These are phyloP conservation scores for Serilophus lunatus DNA, from an alignment of 2,113 vertebrate species.

Conservation along the genomic window DNA sequence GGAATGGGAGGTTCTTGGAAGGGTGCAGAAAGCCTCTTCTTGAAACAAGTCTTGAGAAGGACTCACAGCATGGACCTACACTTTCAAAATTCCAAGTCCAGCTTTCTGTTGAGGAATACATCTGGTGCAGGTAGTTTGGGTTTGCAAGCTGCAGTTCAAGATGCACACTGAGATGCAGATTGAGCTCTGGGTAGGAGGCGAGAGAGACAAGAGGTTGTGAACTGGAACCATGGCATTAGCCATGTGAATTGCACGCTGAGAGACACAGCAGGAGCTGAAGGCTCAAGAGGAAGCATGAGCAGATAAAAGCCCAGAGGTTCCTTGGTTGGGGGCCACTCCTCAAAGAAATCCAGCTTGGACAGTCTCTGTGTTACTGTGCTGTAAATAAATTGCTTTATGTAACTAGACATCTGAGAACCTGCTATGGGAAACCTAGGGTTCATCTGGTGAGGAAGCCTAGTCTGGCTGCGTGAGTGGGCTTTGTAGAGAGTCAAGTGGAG, in stretches of 20 bases:
- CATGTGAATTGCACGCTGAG: neutral
- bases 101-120: neutral
- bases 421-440: neutral
- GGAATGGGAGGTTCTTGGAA: neutral
- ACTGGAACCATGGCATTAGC: too few relatives aligned
- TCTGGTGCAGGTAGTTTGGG: accelerated
- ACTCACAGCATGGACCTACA: neutral
- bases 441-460: neutral
- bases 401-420: neutral
- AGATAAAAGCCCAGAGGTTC: neutral
- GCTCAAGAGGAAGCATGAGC: neutral
- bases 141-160: neutral
- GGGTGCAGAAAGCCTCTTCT: neutral
- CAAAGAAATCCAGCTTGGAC: accelerated
- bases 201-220: accelerated
- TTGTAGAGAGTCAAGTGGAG: neutral
- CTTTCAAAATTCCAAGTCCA: neutral
- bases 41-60: neutral
- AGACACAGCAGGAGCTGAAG: neutral
- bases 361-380: neutral
- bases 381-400: neutral
- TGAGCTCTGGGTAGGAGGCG: neutral
- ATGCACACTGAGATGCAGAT: neutral
- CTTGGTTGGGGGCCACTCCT: neutral
- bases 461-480: neutral